These are phyloP conservation scores for Drymodes brunneopygia DNA, from an alignment of 2,113 vertebrate species.

Conservation along the genomic window DNA sequence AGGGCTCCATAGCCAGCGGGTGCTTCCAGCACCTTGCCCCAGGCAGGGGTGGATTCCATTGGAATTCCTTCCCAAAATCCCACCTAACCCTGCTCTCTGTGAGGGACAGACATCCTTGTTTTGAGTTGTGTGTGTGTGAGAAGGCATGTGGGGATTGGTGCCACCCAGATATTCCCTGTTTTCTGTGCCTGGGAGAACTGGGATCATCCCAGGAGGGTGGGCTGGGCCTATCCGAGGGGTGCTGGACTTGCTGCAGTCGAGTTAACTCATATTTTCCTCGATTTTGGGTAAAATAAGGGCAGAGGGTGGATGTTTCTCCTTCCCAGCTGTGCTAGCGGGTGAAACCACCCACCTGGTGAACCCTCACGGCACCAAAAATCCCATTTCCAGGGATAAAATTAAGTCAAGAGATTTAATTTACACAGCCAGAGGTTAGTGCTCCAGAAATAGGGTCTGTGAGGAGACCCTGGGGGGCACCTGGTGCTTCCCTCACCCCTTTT, in stretches of 20 bases:
- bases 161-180: neutral
- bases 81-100: neutral
- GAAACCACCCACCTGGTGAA: neutral
- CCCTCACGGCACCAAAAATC: neutral
- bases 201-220: neutral
- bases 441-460: rapidly evolving
- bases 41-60: neutral
- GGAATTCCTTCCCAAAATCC: neutral
- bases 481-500: neutral
- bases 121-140: neutral
- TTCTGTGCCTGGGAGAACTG: neutral
- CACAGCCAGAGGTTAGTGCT: neutral
- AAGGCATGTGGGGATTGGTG: rapidly evolving
- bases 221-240: neutral
- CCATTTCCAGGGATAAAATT: neutral
- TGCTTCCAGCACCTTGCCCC: neutral
- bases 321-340: rapidly evolving
- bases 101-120: neutral
- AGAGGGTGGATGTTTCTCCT: neutral
- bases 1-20: neutral
- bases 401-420: neutral
- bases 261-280: neutral
- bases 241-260: rapidly evolving
- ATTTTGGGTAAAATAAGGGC: neutral
- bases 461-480: neutral